These are phyloP conservation scores for Agraylea sexmaculata DNA, from an alignment of 1,140 invertebrate species.

Conservation along the genomic window DNA sequence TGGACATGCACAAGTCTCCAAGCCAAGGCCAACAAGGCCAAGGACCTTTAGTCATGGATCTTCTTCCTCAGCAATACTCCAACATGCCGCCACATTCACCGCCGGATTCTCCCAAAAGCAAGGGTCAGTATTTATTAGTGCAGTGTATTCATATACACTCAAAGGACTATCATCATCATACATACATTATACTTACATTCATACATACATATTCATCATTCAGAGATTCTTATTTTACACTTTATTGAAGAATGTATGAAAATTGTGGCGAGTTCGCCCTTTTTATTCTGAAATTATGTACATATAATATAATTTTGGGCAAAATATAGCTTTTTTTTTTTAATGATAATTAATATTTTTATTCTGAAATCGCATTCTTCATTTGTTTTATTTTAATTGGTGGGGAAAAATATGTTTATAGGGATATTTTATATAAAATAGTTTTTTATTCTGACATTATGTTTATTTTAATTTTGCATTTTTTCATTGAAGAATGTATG, in stretches of 20 bases:
- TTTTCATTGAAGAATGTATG: too few species aligned
- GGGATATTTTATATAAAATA: too few species aligned
- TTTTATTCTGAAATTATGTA: background rate
- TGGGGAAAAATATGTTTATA: too few species aligned
- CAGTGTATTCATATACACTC: slow-evolving; percentile 4
- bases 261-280: background rate
- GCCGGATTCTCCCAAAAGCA: slow-evolving; percentile 20
- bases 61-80: slow-evolving; percentile 17
- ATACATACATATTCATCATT: slow-evolving; percentile 3
- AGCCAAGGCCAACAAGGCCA: background rate
- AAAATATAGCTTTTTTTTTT: too few species aligned
- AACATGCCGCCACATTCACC: slow-evolving; percentile 18
- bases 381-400: too few species aligned
- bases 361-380: too few species aligned
- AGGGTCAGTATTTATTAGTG: slow-evolving; percentile 12
- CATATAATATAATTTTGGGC: background rate
- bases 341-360: too few species aligned
- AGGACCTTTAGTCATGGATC: slow-evolving; percentile 18
- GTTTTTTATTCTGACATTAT: too few species aligned
- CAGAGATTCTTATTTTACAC: background rate
- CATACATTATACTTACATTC: too few species aligned
- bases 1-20: slow-evolving; percentile 18
- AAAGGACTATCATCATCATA: background rate
- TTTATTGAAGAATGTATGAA: background rate
- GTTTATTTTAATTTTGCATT: too few species aligned